These are phyloP conservation scores for Bovichtus diacanthus DNA, from an alignment of 2,797 vertebrate species.

Conservation along the genomic window DNA sequence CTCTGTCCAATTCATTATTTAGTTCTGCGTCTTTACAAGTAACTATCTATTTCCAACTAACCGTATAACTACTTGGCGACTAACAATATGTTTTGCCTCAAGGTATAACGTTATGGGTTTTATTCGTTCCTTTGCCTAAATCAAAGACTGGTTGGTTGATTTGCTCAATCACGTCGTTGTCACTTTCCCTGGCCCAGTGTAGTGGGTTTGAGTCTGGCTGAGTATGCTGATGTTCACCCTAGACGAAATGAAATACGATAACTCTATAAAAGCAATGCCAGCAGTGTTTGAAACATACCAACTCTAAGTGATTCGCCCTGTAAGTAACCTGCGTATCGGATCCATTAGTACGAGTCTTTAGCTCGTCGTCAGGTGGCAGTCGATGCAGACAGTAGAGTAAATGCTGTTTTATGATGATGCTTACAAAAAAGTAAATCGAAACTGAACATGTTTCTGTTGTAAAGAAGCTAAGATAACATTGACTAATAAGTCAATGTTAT, in stretches of 20 bases:
- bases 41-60: neutral
- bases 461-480: neutral
- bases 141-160: slow-evolving; percentile 6
- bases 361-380: neutral
- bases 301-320: no score
- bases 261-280: neutral
- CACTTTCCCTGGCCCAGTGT: neutral
- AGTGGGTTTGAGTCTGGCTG: neutral
- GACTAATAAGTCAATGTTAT: neutral
- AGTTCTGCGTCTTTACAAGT: neutral
- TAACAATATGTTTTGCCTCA: neutral
- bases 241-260: neutral
- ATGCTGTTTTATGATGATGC: neutral
- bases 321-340: neutral
- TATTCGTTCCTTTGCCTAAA: neutral
- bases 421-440: neutral
- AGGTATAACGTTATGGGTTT: neutral
- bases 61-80: neutral
- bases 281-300: neutral
- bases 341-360: neutral
- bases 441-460: neutral
- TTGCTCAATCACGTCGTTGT: neutral
- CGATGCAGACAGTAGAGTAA: neutral
- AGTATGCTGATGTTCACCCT: neutral
- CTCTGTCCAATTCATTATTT: neutral